Evolutionary conservation across 1,140 invertebrate species (phyloP).

Genomic region (Caenorhabditis tropicalis): DNA sequence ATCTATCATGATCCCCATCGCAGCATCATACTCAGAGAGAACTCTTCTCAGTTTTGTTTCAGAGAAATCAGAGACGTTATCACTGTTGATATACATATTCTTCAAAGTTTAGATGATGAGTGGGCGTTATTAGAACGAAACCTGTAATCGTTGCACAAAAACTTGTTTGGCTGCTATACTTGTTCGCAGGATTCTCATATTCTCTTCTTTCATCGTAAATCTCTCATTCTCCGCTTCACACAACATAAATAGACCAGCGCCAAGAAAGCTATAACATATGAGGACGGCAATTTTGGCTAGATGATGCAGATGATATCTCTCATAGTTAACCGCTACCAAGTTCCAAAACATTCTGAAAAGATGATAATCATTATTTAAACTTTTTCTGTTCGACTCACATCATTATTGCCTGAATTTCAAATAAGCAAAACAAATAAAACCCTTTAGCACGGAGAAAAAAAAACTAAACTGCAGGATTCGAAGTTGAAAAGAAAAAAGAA

Average conservation of each 20-base stretch:
- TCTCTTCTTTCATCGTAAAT: neutral
- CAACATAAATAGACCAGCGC: slow-evolving; percentile 53
- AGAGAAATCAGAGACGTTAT: neutral
- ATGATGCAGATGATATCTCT: slow-evolving; percentile 55
- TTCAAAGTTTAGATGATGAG: neutral
- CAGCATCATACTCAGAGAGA: slow-evolving; percentile 52
- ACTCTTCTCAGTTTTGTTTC: slow-evolving; percentile 46
- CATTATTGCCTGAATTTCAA: too few relatives aligned
- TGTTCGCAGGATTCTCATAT: slow-evolving; percentile 4
- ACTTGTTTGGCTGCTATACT: slow-evolving; percentile 41
- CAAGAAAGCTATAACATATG: slow-evolving; percentile 50
- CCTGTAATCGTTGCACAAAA: slow-evolving; percentile 45
- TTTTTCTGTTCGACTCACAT: too few relatives aligned
- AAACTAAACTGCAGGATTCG: neutral
- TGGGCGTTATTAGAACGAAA: neutral
- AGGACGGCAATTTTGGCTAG: slow-evolving; percentile 47
- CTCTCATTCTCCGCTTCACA: slow-evolving; percentile 50
- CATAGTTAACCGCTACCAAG: slow-evolving; percentile 54
- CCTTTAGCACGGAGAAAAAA: neutral
- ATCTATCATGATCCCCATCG: slow-evolving; percentile 47
- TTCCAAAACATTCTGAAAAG: slow-evolving; percentile 60
- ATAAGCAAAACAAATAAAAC: too few relatives aligned
- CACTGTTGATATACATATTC: neutral
- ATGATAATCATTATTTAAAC: too few relatives aligned
- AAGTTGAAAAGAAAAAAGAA: slow-evolving; percentile 20